Base-by-base conservation (phyloP, 35 echinoderm and acorn worm species). In the Chiridota heheva region DNA sequence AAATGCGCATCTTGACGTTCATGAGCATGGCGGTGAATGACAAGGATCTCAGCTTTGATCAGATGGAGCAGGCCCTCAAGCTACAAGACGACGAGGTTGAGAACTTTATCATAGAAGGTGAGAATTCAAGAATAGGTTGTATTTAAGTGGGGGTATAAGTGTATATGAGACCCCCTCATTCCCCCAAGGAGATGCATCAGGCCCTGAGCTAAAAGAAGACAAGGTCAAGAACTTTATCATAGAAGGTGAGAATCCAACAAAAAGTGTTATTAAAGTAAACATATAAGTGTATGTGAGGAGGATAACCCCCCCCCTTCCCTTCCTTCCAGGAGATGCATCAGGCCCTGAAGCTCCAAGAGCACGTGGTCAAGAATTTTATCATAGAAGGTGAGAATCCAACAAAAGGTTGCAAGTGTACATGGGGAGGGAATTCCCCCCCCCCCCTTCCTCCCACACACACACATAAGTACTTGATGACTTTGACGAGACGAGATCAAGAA, bases 1-100 rank as follows among this genome's bases (percentile, higher is more conserved):
- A 98, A 51, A 98, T 98, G 95, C 72, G 95, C 17, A 91, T 91
- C 5, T 47, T 98, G 60, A 91, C 95, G 6, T 92, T 98, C 36
- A 88, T 98, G 86, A 79, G 80, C 0, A 91, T 98, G 81, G 95
- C 95, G 5, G 79, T 87, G 2, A 84, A 97, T 12, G 35, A 82
- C 20, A 91, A 92, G 60, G 95, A 98, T 49, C 51, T 98, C 15
- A 20, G 70, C 59, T 98, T 88, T 76, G 73, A 85, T 27, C 67
- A 68, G 20, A 76, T 98, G 20, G 77, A 83, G 29, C 80, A 88
- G 42, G 86, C 91, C 8, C 43, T 91, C 35, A 78, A 91, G 13
- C 84, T 98, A 18, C 28, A 60, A 12, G 46, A 75, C 16, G 81
- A 87, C 24, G 81, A 98, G 38, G 89, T 98, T 2, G 95, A 92